These are phyloP conservation scores for Microctenopoma steveboyesi DNA, from an alignment of 2,797 vertebrate genomes.

Conservation along the genomic window DNA sequence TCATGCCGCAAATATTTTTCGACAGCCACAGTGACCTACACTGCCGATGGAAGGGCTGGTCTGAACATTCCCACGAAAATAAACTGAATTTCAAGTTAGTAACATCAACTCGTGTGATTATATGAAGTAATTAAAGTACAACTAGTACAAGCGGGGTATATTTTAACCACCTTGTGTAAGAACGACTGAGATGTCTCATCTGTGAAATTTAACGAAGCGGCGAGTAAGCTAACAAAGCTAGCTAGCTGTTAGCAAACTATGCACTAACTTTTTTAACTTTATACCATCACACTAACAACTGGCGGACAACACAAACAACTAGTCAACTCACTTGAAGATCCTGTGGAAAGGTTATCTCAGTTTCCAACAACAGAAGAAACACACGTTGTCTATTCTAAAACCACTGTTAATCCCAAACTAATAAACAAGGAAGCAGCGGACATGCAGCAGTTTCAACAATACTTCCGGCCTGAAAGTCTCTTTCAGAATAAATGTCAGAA, in stretches of 20 bases:
- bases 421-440: slow-evolving; percentile 75
- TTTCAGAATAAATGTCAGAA: slow-evolving; percentile 52
- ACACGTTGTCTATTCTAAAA: neutral
- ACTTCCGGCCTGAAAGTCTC: slow-evolving; percentile 13
- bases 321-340: slow-evolving; percentile 31
- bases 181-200: neutral
- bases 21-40: slow-evolving; percentile 53
- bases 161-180: neutral
- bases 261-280: slow-evolving; percentile 36
- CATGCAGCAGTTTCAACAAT: slow-evolving; percentile 49
- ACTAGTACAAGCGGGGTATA: neutral
- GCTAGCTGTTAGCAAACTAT: slow-evolving; percentile 28
- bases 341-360: neutral
- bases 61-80: neutral
- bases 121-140: neutral
- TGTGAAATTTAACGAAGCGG: slow-evolving; percentile 16
- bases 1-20: slow-evolving; percentile 46
- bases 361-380: neutral
- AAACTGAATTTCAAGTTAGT: neutral
- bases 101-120: neutral
- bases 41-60: neutral
- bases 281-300: neutral
- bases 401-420: slow-evolving; percentile 41
- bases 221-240: slow-evolving; percentile 20
- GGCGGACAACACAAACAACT: neutral